phyloP scores from a whole-genome alignment of 2,888 invertebrate genomes.

The Encarsia formosa region DNA sequence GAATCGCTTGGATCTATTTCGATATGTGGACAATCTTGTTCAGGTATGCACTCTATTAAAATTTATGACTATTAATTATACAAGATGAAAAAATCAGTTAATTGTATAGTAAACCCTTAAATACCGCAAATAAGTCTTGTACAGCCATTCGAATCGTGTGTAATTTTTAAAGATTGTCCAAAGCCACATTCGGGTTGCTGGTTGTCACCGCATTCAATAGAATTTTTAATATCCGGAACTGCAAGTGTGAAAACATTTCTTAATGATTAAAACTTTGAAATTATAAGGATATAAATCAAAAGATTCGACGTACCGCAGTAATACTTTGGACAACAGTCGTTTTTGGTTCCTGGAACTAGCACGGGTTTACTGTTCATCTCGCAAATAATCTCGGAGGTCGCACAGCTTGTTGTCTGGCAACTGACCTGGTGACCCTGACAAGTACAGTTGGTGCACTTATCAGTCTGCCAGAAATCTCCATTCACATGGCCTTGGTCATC shows the following conservation, averaged over 20 bases:
- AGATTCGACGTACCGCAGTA: slow-evolving; percentile 58
- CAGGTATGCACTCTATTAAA: slow-evolving; percentile 66
- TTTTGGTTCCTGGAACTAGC: slow-evolving; percentile 55
- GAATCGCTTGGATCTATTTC: too few relatives aligned
- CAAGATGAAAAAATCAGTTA: background rate
- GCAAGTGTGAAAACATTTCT: background rate
- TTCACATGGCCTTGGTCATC: slow-evolving; percentile 67
- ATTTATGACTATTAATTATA: background rate
- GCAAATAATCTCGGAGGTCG: slow-evolving; percentile 57
- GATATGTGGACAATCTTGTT: slow-evolving; percentile 58
- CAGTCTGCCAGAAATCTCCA: slow-evolving; percentile 66
- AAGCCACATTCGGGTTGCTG: slow-evolving; percentile 67
- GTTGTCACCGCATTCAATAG: slow-evolving; percentile 61
- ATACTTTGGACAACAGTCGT: slow-evolving; percentile 69
- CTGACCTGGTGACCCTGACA: slow-evolving; percentile 59
- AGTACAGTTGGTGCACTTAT: slow-evolving; percentile 70
- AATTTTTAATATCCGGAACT: background rate
- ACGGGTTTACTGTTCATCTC: slow-evolving; percentile 58
- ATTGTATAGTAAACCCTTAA: background rate
- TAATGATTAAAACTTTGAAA: background rate
- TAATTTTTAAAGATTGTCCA: slow-evolving; percentile 68
- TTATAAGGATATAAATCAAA: background rate
- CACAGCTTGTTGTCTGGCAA: slow-evolving; percentile 63
- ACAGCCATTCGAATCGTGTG: slow-evolving; percentile 64
- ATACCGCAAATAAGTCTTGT: slow-evolving; percentile 70